Evolutionary conservation across 2,797 vertebrate species (phyloP).

Genomic region (Coendou prehensilis): DNA sequence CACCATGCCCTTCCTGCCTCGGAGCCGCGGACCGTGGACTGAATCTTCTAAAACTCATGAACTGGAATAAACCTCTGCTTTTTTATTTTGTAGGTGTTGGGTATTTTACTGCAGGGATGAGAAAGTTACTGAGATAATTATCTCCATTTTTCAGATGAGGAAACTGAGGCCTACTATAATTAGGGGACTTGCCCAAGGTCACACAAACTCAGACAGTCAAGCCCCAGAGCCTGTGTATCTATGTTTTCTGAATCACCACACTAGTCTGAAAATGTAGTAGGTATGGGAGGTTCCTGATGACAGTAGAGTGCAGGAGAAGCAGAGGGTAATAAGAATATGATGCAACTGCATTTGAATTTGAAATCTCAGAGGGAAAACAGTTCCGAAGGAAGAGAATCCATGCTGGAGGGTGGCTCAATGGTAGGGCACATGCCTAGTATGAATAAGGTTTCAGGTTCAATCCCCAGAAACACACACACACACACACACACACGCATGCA

Average conservation of each 20-base stretch:
- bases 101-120: background rate
- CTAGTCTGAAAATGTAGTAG: background rate
- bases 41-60: background rate
- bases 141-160: constrained; percentile 6
- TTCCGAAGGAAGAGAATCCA: background rate
- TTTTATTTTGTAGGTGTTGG: background rate
- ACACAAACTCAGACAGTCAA: background rate
- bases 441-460: background rate
- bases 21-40: too few species aligned
- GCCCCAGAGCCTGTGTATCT: background rate
- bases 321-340: background rate
- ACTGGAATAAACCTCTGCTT: background rate
- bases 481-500: background rate
- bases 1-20: background rate
- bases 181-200: constrained; percentile 17
- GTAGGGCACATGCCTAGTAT: background rate
- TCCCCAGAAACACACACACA: background rate
- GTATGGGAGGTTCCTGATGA: background rate
- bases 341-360: background rate
- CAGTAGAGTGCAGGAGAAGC: background rate
- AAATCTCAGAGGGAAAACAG: background rate
- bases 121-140: background rate
- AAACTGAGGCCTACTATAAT: background rate
- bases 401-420: background rate
- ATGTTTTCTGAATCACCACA: background rate